These are phyloP conservation scores for Anniella stebbinsi DNA, from an alignment of 2,797 vertebrate species.

Conservation along the genomic window DNA sequence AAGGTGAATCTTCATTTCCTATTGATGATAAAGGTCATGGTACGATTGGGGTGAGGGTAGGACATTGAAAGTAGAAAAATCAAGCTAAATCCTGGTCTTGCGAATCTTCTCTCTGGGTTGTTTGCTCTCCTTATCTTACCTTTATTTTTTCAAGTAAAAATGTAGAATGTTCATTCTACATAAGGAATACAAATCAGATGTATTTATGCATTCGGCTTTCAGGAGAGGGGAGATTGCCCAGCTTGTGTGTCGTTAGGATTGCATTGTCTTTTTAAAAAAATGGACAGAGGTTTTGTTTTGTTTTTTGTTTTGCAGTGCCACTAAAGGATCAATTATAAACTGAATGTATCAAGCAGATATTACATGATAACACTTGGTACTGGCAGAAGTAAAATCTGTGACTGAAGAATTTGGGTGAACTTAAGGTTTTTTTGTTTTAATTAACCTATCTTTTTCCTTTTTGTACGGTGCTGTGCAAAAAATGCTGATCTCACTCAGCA, in stretches of 20 bases:
- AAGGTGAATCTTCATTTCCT: background rate
- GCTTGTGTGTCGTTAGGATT: background rate
- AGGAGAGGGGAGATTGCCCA: background rate
- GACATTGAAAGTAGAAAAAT: background rate
- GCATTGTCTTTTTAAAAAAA: background rate
- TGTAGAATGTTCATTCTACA: background rate
- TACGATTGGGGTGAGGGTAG: background rate
- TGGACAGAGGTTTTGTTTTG: background rate
- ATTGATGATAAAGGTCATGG: background rate
- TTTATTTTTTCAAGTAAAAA: slow-evolving; percentile 1
- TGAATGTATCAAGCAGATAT: background rate
- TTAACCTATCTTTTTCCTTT: background rate
- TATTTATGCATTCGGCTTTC: background rate
- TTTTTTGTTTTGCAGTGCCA: background rate
- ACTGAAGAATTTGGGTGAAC: background rate
- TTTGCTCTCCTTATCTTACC: background rate
- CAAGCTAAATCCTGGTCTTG: background rate
- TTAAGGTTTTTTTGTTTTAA: background rate
- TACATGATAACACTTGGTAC: background rate
- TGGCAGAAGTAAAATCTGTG: background rate
- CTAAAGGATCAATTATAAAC: background rate
- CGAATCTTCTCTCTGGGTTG: background rate
- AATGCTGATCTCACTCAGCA: background rate
- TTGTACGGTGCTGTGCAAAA: background rate
- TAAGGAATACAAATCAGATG: background rate